Conservation (phyloP, 1,140 invertebrate species). For the Anthonomus grandis region DNA sequence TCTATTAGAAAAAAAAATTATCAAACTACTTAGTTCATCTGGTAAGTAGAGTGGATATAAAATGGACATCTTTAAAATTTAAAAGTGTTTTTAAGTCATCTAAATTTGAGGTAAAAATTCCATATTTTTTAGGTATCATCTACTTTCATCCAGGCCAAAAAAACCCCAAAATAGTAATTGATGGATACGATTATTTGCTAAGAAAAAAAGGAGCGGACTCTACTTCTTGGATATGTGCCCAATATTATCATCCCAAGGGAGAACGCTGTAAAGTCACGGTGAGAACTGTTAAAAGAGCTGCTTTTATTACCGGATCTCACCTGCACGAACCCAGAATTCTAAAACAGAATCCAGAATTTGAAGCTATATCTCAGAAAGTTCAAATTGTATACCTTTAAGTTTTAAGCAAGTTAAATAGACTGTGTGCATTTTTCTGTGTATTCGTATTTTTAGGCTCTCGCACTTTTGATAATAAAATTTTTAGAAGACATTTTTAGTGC, state of each 20-base stretch:
- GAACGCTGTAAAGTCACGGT: slow-evolving; percentile 30
- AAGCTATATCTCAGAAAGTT: too few species aligned
- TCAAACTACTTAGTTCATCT: too few species aligned
- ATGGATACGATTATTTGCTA: slow-evolving; percentile 32
- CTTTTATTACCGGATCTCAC: slow-evolving; percentile 23
- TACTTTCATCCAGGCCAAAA: slow-evolving; percentile 35
- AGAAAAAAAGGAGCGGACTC: slow-evolving; percentile 14
- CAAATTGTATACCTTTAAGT: too few species aligned
- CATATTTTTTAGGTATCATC: slow-evolving; percentile 31
- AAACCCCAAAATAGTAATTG: slow-evolving; percentile 36
- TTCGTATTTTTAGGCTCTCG: too few species aligned
- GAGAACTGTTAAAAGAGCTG: slow-evolving; percentile 17
- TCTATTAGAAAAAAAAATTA: too few species aligned
- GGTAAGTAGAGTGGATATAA: not conserved
- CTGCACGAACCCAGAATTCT: slow-evolving; percentile 22
- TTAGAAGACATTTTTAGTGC: too few species aligned
- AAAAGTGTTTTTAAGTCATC: not conserved
- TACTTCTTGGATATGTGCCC: slow-evolving; percentile 31
- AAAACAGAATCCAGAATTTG: slow-evolving; percentile 25
- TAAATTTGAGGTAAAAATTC: not conserved
- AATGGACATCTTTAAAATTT: not conserved
- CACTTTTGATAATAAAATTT: too few species aligned
- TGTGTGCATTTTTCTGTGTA: too few species aligned
- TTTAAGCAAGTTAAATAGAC: too few species aligned
- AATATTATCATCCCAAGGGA: slow-evolving; percentile 31